Percentiles rank a stretch among this genome's conserved stretches.
These are phyloP conservation scores for Halocaridina rubra DNA, from an alignment of 2,888 invertebrate species.

Conservation along the genomic window DNA sequence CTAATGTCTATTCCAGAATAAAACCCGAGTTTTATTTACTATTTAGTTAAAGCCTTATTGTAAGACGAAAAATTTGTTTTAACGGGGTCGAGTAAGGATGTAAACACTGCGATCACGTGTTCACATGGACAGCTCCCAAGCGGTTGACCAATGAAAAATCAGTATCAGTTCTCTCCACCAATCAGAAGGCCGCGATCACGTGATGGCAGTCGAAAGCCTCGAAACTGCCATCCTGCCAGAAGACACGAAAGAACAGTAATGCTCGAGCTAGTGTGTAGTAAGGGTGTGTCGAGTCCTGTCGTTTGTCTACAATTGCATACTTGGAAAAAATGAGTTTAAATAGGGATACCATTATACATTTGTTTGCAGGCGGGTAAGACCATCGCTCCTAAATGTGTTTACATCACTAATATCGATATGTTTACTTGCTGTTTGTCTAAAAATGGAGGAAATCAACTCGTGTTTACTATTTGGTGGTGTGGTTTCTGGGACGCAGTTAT, in stretches of 20 bases:
- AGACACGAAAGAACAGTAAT: background rate
- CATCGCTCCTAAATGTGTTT: background rate
- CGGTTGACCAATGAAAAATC: constrained; percentile 21
- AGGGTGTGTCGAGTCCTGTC: background rate
- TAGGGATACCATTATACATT: constrained; percentile 61
- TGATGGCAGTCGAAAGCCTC: constrained; percentile 48
- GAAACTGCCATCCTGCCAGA: background rate
- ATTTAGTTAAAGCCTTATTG: no score
- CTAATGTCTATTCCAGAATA: no score
- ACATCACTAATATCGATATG: no score
- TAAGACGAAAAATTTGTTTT: background rate
- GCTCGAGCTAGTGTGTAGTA: constrained; percentile 30
- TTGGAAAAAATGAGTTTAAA: constrained; percentile 49
- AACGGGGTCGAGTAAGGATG: constrained; percentile 6
- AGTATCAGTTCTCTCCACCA: constrained; percentile 6
- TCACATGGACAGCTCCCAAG: constrained; percentile 29
- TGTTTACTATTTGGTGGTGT: no score
- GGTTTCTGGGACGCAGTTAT: no score
- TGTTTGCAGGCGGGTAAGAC: constrained; percentile 63
- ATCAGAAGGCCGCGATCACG: constrained; percentile 46
- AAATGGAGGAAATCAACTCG: no score
- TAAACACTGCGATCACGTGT: constrained; percentile 53
- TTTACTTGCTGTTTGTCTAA: no score
- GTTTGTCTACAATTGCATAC: no score
- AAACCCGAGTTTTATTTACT: no score